Base-by-base conservation (phyloP, 1,140 invertebrate genomes). In the Myzus persicae region DNA sequence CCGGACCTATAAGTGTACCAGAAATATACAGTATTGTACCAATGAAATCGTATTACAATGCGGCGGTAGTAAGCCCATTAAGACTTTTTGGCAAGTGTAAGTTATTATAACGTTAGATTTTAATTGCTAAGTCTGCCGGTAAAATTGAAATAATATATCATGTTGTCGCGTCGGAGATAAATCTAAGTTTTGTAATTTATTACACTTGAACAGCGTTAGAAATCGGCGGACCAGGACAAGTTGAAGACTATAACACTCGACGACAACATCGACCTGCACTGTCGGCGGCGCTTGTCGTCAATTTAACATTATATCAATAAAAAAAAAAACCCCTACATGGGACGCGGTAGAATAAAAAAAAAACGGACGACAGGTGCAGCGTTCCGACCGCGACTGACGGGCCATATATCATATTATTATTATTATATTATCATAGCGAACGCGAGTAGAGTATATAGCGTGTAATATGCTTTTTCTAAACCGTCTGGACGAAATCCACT, bases 401-500 rank as follows among this genome's bases (percentile, higher is more conserved):
- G 59, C 31, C 26, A 8, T 26, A 48, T 48, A 48, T 48, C 1
- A 26, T 59, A 26, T 31, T 59, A 59, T 4, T 59, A 59, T 67
- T 4, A n/a, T 48, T 4, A 48, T 18, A 48, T 14, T 48, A 3
- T 48, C 3, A 3, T 67, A 31, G 8, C 31, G 31, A 67, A 31
- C 26, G 24, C 26, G 54, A 59, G 9, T 11, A 67, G 7, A 11
- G 76, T 82, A 40, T n/a, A n/a, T n/a, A n/a, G n/a, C n/a, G 38
- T 40, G 22, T 24, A 26, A 24, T 22, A 82, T 22, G 24, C 11
- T 38, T 36, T 93, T 93, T 93, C 81, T 93, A 93, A 84, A 93
- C 40, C n/a, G 26, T 84, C 46, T 93, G 76, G 76, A 84, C 81
- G 40, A 84, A 93, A 40, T 93, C 91, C 76, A 93, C 46, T 54